These are phyloP conservation scores for Engystomops pustulosus DNA, from an alignment of 2,113 vertebrate species.

Conservation along the genomic window DNA sequence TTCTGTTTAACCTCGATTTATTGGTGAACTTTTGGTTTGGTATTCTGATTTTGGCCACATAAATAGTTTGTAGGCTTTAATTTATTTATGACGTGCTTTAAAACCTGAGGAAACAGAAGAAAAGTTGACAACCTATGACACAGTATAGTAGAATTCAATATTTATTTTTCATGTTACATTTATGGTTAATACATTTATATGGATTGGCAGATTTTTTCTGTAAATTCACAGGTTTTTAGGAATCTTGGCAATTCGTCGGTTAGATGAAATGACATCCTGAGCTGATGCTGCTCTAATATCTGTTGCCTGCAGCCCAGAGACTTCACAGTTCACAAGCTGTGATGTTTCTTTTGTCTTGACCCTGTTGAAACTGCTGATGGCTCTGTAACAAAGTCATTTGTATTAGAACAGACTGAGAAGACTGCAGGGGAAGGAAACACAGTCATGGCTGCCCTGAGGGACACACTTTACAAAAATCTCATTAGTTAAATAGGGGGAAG, in stretches of 20 bases:
- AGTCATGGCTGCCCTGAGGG: conserved; percentile 39
- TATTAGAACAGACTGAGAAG: conserved; percentile 54
- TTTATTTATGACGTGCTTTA: background rate
- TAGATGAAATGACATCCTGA: conserved; percentile 56
- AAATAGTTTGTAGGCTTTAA: background rate
- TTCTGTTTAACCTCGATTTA: no score
- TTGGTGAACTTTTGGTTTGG: no score
- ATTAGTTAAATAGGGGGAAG: conserved; percentile 51
- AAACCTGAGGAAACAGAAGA: background rate
- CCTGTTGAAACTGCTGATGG: conserved; percentile 58
- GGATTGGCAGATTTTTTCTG: conserved; percentile 2
- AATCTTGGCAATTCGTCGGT: conserved; percentile 43
- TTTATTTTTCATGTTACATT: conserved; percentile 47
- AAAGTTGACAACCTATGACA: background rate
- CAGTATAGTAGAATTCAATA: conserved; percentile 26
- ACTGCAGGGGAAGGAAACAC: conserved; percentile 48
- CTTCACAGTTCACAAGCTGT: conserved; percentile 58
- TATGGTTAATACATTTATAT: conserved; percentile 7
- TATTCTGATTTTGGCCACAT: background rate
- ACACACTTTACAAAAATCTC: conserved; percentile 56
- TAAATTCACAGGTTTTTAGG: conserved; percentile 42
- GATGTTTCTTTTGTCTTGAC: conserved; percentile 60
- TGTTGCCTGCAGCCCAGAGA: conserved; percentile 57
- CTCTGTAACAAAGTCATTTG: conserved; percentile 54
- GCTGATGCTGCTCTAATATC: conserved; percentile 53